Base-by-base conservation (phyloP, 2,797 vertebrate species). In the Melanotaenia boesemani region DNA sequence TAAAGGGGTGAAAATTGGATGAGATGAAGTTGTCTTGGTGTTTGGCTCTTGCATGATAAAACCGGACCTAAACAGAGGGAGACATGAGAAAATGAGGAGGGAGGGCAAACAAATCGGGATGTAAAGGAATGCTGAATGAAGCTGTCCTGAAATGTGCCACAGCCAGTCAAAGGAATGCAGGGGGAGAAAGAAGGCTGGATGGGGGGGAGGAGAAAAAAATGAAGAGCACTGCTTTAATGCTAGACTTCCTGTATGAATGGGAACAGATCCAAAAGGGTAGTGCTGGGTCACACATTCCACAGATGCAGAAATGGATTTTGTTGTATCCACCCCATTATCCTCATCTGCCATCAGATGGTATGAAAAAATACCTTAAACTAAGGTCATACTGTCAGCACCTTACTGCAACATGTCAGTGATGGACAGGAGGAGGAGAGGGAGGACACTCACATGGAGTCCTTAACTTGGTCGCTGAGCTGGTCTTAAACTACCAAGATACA, bases 11-110 rank as follows among this genome's bases (percentile, higher is more conserved):
- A 84, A 91, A 91, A 91, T 91, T 88, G 90, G 91, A 91, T 86
- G 90, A 90, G 92, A 94, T 94, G 90, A 93, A 94, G 91, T 93
- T 83, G 91, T 91, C 88, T 89, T 69, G 81, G 81, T 87, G 80
- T 88, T 89, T 74, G 76, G 87, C 75, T 85, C 77, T 41, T 15
- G 37, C 24, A 0, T 86, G 90, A 89, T 91, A 79, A 92, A 91
- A 86, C 67, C 66, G 15, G 79, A 88, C 84, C 63, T 67, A 85
- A 90, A 91, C 79, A 12, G 63, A 39, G 76, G 55, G 81, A 74
- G 86, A 82, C 79, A 74, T 63, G 58, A 56, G 61, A 59, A 68
- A 83, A 67, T n/a, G 76, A 58, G 76, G 64, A 60, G 39, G 74
- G 80, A 78, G 80, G 80, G 84, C 72, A 86, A 86, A 84, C 57